These are phyloP conservation scores for Arctocebus calabarensis DNA, from an alignment of 2,797 vertebrate genomes.

Conservation along the genomic window DNA sequence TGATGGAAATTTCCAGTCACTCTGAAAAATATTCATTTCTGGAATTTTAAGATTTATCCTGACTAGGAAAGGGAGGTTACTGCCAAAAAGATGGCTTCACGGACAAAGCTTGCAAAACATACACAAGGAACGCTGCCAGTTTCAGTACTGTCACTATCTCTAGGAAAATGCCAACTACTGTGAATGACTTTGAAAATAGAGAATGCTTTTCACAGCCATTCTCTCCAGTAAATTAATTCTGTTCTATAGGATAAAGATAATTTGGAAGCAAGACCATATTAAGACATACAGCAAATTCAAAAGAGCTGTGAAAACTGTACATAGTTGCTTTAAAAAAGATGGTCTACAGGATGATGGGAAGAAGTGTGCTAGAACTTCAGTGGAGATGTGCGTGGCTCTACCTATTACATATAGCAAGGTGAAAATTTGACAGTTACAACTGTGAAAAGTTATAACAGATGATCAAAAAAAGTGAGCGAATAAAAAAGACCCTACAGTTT, in stretches of 20 bases:
- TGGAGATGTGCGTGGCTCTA: not conserved
- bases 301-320: not conserved
- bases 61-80: slow-evolving; percentile 18
- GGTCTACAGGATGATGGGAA: not conserved
- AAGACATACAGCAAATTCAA: not conserved
- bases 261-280: slow-evolving; percentile 7
- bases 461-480: not conserved
- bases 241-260: not conserved
- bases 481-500: not conserved
- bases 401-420: not conserved
- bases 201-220: not conserved
- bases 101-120: not conserved
- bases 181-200: not conserved
- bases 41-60: not conserved
- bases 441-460: not conserved
- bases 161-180: slow-evolving; percentile 40
- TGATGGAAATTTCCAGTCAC: not conserved
- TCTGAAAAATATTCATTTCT: not conserved
- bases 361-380: not conserved
- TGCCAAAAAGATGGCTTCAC: not conserved
- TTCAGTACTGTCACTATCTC: not conserved
- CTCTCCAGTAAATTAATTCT: not conserved
- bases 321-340: not conserved
- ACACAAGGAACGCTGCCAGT: not conserved
- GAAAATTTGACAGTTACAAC: not conserved